Percentiles rank a stretch among this genome's conserved stretches.
Evolutionary conservation across 1,140 invertebrate genomes (phyloP).

Genomic region (Pogonomyrmex barbatus): DNA sequence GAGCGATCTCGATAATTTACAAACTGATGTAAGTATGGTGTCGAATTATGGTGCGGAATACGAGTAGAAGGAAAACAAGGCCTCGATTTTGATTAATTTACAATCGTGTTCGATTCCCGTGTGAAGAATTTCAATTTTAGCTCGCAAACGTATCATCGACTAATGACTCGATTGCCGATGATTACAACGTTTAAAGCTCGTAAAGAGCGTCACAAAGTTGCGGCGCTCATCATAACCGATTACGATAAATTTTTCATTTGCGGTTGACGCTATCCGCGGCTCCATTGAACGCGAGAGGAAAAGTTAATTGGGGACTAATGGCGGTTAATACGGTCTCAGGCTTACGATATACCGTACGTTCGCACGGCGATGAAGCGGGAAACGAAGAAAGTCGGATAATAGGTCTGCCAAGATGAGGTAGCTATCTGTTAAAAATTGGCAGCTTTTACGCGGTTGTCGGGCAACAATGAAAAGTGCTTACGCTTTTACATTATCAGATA

Average conservation of each 20-base stretch:
- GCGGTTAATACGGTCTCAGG: slow-evolving; percentile 25
- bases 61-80: slow-evolving; percentile 7
- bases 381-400: slow-evolving; percentile 37
- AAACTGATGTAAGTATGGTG: slow-evolving; percentile 2
- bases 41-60: background rate
- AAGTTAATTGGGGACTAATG: slow-evolving; percentile 50
- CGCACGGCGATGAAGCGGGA: background rate
- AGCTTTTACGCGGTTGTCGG: background rate
- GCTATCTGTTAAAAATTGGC: background rate
- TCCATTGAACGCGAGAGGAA: background rate
- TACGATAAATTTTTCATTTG: slow-evolving; percentile 42
- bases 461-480: background rate
- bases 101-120: slow-evolving; percentile 32
- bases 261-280: slow-evolving; percentile 30
- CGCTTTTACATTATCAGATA: background rate
- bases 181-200: slow-evolving; percentile 35
- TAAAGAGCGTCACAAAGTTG: slow-evolving; percentile 31
- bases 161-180: slow-evolving; percentile 53
- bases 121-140: slow-evolving; percentile 44
- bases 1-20: slow-evolving; percentile 33
- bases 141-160: slow-evolving; percentile 45
- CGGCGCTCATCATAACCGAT: slow-evolving; percentile 1
- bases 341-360: background rate
- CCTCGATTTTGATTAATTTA: slow-evolving; percentile 46
- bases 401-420: background rate